These are phyloP conservation scores for Odontamblyopus lacepedii DNA, from an alignment of 2,797 vertebrate species.

Conservation along the genomic window DNA sequence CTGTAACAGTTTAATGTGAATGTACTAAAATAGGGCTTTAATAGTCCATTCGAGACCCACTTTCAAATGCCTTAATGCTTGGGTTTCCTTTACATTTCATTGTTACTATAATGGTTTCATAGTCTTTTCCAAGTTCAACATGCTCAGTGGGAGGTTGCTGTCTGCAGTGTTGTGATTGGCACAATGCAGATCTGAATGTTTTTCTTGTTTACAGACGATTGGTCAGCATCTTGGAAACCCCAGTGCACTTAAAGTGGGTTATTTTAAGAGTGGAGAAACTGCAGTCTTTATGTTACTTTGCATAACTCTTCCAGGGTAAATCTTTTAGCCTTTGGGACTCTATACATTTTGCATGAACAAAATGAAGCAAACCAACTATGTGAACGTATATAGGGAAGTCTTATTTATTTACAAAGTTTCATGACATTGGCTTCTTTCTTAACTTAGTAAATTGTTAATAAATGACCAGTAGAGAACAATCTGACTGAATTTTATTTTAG, in stretches of 20 bases:
- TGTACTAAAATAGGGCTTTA: background rate
- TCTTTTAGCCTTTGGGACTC: background rate
- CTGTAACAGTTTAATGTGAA: background rate
- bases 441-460: too few relatives aligned
- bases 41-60: background rate
- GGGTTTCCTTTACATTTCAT: background rate
- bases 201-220: slow-evolving; percentile 12
- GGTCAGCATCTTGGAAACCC: slow-evolving; percentile 1
- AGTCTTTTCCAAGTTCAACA: background rate
- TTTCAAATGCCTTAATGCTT: background rate
- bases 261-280: background rate
- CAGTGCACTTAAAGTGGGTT: background rate
- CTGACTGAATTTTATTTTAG: background rate
- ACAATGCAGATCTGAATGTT: slow-evolving; percentile 7
- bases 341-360: background rate
- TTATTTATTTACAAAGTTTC: background rate
- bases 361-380: background rate
- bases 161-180: slow-evolving; percentile 9
- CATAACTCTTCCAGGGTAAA: background rate
- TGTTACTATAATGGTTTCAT: background rate
- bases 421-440: too few relatives aligned
- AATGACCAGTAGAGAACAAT: background rate
- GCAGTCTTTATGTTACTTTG: background rate
- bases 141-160: background rate
- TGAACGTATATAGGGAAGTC: background rate